phyloP scores from a whole-genome alignment of 2,888 invertebrate species.

The Morpho helenor region DNA sequence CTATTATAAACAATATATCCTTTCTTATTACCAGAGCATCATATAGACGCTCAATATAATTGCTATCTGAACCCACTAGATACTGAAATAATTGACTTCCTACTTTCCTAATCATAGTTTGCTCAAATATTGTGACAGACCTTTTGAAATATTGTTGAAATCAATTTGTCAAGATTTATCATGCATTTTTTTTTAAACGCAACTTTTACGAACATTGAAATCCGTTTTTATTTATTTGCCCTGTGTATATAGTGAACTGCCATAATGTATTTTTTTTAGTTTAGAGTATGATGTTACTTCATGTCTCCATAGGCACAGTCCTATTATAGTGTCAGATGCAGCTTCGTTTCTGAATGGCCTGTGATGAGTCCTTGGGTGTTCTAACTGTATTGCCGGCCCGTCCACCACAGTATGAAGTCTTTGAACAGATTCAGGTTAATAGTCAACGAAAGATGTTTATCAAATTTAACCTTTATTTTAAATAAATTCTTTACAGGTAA shows the following conservation, averaged over 20 bases:
- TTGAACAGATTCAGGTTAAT: conserved; percentile 61
- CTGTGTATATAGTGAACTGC: conserved; percentile 1
- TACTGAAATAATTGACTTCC: no score
- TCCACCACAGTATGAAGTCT: conserved; percentile 46
- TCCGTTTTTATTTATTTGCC: not conserved
- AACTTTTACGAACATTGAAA: not conserved
- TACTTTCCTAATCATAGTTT: no score
- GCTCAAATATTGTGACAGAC: no score
- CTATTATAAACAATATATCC: no score
- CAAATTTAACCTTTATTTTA: conserved; percentile 68
- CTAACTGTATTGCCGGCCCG: conserved; percentile 41
- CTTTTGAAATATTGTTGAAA: no score
- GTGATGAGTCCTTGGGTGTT: conserved; percentile 49
- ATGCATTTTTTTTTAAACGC: not conserved
- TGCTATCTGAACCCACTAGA: no score
- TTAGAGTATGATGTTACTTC: conserved; percentile 31
- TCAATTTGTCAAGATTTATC: no score
- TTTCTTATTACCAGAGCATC: no score
- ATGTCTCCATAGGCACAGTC: conserved; percentile 34
- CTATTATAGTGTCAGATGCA: conserved; percentile 44
- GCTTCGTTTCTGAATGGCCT: conserved; percentile 46
- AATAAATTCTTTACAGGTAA: conserved; percentile 63
- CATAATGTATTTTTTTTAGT: conserved; percentile 1
- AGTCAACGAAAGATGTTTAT: conserved; percentile 59
- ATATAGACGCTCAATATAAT: no score